Base-by-base conservation (phyloP, 1,140 invertebrate species). In the Zaprionus vittiger region DNA sequence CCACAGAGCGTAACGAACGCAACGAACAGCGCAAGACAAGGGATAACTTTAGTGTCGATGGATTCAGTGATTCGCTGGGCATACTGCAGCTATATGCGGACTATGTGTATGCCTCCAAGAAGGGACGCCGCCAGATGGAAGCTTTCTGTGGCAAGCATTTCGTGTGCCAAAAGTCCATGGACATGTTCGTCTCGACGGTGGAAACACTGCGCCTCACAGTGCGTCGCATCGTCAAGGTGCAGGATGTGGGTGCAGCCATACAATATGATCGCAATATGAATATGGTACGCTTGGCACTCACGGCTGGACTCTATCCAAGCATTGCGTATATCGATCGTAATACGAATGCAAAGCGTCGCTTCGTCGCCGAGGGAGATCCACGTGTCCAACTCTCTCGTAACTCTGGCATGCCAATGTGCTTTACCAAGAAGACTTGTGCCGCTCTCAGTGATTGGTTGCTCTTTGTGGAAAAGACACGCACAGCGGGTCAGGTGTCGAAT, bases 31-130 rank as follows among this genome's bases (percentile, higher is more conserved):
- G 98, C 77, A 94, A 17, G 1, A 2, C 41, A 0, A 96, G 15
- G 93, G 95, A 12, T 4, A 17, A 11, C 3, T 81, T 86, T 14
- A 69, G 77, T 3, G 44, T 68, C 5, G 95, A 95, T 24, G 95
- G 96, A 1, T 96, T 94, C 77, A 99, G 98, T 80, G 99, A 99
- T 93, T 98, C 99, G 83, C 96, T 99, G 95, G 95, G 95, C 5
- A 93, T 99, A 17, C 92, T 99, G 1, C 93, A 62, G 14, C 68
- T 92, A 5, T 86, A 82, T 52, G 41, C 79, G 4, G 70, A 79
- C 1, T 92, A 73, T 26, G 26, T 5, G 5, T n/a, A 12, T 6
- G 55, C 2, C 15, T 12, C 26, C 7, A 61, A 11, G 1, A 75
- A 7, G 34, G 4, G 31, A 12, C 2, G 12, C 6, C 24, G 61